Evolutionary conservation across 1,140 invertebrate species (phyloP), one percentile per base, ranked within the genome.

Genomic region (Calosoma granatense): DNA sequence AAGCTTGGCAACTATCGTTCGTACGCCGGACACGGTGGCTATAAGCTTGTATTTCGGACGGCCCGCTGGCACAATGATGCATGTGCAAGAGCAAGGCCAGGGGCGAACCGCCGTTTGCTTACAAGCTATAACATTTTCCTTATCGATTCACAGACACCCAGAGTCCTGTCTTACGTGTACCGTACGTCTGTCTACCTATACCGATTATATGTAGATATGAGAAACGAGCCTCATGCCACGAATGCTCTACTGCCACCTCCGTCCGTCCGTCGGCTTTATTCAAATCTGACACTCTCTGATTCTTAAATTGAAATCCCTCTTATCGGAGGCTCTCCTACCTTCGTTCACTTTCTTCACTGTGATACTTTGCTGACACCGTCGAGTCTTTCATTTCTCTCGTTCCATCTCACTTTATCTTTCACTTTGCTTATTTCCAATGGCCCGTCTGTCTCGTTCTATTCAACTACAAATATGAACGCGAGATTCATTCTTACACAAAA

Each of bases 211-310:
- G 59, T 56, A 56, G 60, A 57, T 56, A 57, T 59, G 58, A 61
- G 55, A 57, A 61, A 61, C 60, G 58, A 53, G 22, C 30, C n/a
- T n/a, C n/a, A n/a, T n/a, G n/a, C n/a, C n/a, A n/a, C n/a, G n/a
- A n/a, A n/a, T n/a, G n/a, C n/a, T n/a, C n/a, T n/a, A n/a, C n/a
- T n/a, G n/a, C n/a, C n/a, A n/a, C n/a, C n/a, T n/a, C n/a, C 56
- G 53, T 53, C 51, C 55, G 54, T 56, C 51, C 53, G 60, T 61
- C 60, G 59, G 60, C 58, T 59, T 51, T 61, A 61, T 61, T 58
- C 58, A 61, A 59, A 61, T 61, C 60, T 43, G 51, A 57, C 60
- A 61, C 60, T 61, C 59, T 57, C 53, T 59, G 59, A 57, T 57
- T 57, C 52, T 55, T 56, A 60, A 61, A 60, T 61, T 59, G 60